A percentile compares a stretch with the other conserved stretches of the same genome.
Evolutionary conservation across 2,113 vertebrate species (phyloP).

Genomic region (Pelvicachromis taeniatus): DNA sequence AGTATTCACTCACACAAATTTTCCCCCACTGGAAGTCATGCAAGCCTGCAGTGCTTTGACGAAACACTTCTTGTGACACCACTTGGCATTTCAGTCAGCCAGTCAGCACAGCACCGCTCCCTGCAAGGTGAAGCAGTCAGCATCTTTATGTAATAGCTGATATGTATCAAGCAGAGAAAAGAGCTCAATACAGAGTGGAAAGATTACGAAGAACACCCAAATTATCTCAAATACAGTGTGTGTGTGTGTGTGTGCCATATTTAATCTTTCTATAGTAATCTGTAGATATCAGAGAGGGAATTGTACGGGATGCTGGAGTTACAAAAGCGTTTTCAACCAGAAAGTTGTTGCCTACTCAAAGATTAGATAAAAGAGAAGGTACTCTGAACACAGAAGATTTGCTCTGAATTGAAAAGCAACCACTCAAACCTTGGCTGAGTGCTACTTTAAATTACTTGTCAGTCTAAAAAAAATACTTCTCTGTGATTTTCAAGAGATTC

Average conservation of each 20-base stretch:
- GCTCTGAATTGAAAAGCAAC: background rate
- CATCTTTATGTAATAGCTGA: constrained; percentile 43
- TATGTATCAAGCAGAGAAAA: constrained; percentile 13
- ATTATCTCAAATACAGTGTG: background rate
- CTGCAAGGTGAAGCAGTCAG: constrained; percentile 12
- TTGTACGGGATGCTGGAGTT: background rate
- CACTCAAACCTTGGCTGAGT: background rate
- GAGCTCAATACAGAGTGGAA: background rate
- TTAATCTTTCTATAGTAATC: constrained; percentile 3
- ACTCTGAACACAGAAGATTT: background rate
- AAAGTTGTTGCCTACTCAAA: constrained; percentile 21
- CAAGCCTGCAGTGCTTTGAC: constrained; percentile 17
- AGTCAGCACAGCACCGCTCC: constrained; percentile 8
- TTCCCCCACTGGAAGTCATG: background rate
- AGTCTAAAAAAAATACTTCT: background rate
- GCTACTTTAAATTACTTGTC: background rate
- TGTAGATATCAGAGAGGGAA: background rate
- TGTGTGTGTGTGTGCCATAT: background rate
- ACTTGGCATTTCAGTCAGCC: constrained; percentile 40
- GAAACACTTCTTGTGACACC: constrained; percentile 3
- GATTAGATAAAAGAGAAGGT: constrained; percentile 37
- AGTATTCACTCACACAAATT: background rate
- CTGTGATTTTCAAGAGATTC: constrained; percentile 9
- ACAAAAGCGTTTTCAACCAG: constrained; percentile 16
- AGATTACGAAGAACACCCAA: constrained; percentile 3